Percentiles rank a stretch among this genome's conserved stretches.
phyloP scores from a whole-genome alignment of 2,888 invertebrate species.

The Adela reaumurella region DNA sequence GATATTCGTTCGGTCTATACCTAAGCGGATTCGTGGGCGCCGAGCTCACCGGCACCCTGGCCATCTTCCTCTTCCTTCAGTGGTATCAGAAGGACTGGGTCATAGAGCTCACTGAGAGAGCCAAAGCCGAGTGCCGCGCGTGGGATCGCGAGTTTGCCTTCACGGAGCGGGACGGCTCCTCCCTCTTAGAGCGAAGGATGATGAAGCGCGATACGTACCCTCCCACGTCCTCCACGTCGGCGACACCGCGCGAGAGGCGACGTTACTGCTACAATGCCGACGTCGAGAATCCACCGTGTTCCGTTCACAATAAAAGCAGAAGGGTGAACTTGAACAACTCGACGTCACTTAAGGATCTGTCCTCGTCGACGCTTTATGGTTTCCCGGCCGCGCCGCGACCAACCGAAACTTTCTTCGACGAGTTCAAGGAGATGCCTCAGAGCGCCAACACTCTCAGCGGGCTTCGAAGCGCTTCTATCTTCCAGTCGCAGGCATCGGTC shows the following conservation, averaged over 20 bases:
- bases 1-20: constrained; percentile 83
- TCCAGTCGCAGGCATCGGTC: constrained; percentile 56
- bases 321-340: constrained; percentile 45
- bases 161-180: constrained; percentile 41
- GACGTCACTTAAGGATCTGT: constrained; percentile 57
- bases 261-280: constrained; percentile 66
- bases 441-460: constrained; percentile 49
- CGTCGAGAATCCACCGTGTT: constrained; percentile 48
- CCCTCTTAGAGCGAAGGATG: constrained; percentile 37
- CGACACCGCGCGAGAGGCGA: constrained; percentile 52
- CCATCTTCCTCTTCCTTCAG: constrained; percentile 83
- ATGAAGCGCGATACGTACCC: constrained; percentile 48
- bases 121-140: constrained; percentile 44
- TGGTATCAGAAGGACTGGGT: constrained; percentile 69
- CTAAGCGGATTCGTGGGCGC: constrained; percentile 80
- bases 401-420: constrained; percentile 58
- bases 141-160: constrained; percentile 51
- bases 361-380: constrained; percentile 57
- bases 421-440: constrained; percentile 51
- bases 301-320: constrained; percentile 51
- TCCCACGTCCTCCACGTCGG: constrained; percentile 38
- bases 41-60: constrained; percentile 81
- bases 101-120: constrained; percentile 46
- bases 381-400: constrained; percentile 63
- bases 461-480: constrained; percentile 45